Evolutionary conservation across 2,113 vertebrate species (phyloP), one percentile per base, ranked within the genome.

Genomic region (Scartelaos histophorus): DNA sequence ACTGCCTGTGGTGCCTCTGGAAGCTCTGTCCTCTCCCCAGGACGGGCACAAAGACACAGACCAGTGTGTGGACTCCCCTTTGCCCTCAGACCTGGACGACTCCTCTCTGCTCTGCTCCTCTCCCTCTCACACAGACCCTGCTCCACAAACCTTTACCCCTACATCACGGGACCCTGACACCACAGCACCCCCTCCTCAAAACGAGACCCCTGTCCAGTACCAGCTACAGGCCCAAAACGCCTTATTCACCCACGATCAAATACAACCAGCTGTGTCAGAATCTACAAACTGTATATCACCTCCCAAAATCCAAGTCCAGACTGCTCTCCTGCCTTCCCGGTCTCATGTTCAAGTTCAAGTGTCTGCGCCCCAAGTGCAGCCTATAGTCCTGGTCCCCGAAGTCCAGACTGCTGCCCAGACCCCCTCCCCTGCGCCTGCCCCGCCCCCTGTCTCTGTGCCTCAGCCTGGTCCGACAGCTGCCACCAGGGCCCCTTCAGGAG

Each of bases 1-100:
- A 1, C 73, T 89, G 58, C 88, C 91, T 0, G 83, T 68, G 70
- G 88, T 75, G 45, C 82, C 89, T 3, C 43, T 86, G 73, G 90
- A 91, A 68, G 65, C 82, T 24, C 85, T 90, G 0, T 4, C 85
- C 67, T 87, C 92, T 65, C 78, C 89, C 2, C 73, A 19, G 54
- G n/a, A 74, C 66, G 49, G 16, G 12, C 85, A 88, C 53, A 65
- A 62, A 49, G 87, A 91, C 46, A 79, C 85, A 0, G 87, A 87
- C 47, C 87, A 77, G 35, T 54, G 74, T n/a, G 76, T 61, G 10
- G 84, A 81, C 21, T 91, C 90, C 7, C 85, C 92, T 3, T 88
- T 84, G 25, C 87, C 64, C 65, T 85, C 91, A 0, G 84, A 86
- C 54, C 68, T 79, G 0, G 91, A 89, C 35, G 85, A 90, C 53